Conservation (phyloP, 35 echinoderm and acorn worm genomes). For the Ophiothrix spiculata region DNA sequence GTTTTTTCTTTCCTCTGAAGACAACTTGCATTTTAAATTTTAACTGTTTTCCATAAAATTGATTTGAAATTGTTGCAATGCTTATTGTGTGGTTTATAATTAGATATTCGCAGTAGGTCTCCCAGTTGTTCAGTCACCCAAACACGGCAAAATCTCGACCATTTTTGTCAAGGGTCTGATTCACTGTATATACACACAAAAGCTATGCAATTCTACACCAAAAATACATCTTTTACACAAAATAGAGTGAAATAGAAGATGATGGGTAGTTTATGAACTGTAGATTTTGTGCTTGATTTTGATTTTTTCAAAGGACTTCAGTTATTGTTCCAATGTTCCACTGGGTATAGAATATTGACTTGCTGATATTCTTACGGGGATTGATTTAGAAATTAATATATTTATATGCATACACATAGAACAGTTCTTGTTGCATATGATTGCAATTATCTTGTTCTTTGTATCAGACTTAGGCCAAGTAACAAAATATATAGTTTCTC, state of each 20-base stretch:
- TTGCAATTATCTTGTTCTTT: not conserved
- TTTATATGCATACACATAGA: not conserved
- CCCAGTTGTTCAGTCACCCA: not conserved
- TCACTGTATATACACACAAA: not conserved
- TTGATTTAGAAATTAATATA: constrained; percentile 14
- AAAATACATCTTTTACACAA: not conserved
- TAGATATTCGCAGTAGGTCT: not conserved
- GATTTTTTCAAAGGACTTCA: constrained; percentile 1
- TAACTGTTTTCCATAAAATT: not conserved
- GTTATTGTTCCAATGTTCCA: not conserved
- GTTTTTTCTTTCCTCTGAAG: too few relatives aligned
- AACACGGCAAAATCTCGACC: not conserved
- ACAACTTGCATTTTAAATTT: not conserved
- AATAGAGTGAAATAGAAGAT: not conserved
- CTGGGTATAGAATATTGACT: not conserved
- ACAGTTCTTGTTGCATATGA: not conserved
- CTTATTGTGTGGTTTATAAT: constrained; percentile 3
- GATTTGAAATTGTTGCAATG: not conserved
- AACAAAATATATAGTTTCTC: too few relatives aligned
- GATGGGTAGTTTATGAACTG: too few relatives aligned
- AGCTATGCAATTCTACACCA: constrained; percentile 1
- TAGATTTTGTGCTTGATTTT: not conserved
- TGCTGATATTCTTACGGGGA: not conserved
- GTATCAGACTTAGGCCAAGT: too few relatives aligned
- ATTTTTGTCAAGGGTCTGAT: not conserved